phyloP scores from a whole-genome alignment of 1,140 invertebrate genomes.

The Epicauta chinensis region DNA sequence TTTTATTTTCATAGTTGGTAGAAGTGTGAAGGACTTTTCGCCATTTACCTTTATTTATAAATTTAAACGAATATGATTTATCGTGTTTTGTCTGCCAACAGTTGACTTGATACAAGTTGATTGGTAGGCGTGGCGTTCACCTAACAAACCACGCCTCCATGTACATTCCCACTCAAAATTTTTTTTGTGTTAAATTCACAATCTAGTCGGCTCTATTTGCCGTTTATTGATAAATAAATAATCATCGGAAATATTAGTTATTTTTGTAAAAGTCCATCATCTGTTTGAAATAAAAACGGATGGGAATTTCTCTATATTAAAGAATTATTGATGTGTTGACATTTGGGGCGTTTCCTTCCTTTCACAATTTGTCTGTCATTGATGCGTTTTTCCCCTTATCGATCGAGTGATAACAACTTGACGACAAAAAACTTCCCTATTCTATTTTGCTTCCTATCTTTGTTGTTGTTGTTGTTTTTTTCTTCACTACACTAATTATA shows the following conservation, averaged over 20 bases:
- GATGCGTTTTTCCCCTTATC: no score
- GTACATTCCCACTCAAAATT: no score
- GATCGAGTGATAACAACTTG: no score
- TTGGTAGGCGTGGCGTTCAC: not conserved
- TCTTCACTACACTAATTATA: no score
- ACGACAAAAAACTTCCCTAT: no score
- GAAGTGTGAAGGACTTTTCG: no score
- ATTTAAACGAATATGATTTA: not conserved
- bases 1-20: no score
- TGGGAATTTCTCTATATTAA: not conserved
- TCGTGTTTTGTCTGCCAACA: conserved; percentile 11
- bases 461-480: no score
- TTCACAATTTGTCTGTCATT: conserved; percentile 21
- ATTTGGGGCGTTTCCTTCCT: conserved; percentile 20
- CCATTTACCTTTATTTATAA: not conserved
- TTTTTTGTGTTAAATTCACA: no score
- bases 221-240: not conserved
- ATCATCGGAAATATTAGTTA: conserved; percentile 7
- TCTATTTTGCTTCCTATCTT: no score
- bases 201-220: no score
- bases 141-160: not conserved
- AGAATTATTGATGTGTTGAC: conserved; percentile 6
- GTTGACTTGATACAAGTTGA: conserved; percentile 6
- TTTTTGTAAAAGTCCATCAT: conserved; percentile 3
- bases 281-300: not conserved